Conservation (phyloP, 2,113 vertebrate genomes). For the Lampris incognitus region DNA sequence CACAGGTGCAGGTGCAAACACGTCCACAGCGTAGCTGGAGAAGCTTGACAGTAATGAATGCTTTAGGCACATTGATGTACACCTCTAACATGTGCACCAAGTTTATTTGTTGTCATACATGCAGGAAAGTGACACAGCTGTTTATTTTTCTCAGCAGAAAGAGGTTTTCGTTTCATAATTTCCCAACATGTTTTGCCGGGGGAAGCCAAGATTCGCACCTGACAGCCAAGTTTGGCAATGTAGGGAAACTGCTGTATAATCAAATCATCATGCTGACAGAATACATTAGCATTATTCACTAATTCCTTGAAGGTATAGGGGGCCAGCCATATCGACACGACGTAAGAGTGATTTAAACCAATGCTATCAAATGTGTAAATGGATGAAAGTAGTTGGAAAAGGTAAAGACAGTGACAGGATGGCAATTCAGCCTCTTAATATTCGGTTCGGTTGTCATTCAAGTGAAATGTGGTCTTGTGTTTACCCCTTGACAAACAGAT, state of each 20-base stretch:
- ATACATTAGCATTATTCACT: not conserved
- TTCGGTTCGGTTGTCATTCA: slow-evolving; percentile 15
- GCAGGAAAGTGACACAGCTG: too few relatives aligned
- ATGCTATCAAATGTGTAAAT: too few relatives aligned
- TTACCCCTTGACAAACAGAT: not conserved
- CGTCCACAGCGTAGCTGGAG: too few relatives aligned
- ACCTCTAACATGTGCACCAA: too few relatives aligned
- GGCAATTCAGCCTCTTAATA: not conserved
- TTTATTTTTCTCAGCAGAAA: not conserved
- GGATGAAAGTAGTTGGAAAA: not conserved
- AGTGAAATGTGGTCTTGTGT: not conserved
- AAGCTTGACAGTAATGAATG: too few relatives aligned
- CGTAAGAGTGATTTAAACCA: too few relatives aligned
- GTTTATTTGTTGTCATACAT: too few relatives aligned
- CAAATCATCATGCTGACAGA: not conserved
- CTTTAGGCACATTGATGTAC: too few relatives aligned
- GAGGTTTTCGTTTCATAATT: not conserved
- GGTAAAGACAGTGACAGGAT: not conserved
- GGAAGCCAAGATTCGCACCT: not conserved
- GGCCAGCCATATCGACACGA: too few relatives aligned
- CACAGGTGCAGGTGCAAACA: too few relatives aligned
- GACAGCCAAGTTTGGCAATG: not conserved
- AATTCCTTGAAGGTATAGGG: not conserved
- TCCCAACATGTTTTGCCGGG: not conserved
- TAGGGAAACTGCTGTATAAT: not conserved